A percentile compares a stretch with the other conserved stretches of the same genome.
These are phyloP conservation scores for Dromococcyx pavoninus DNA, from an alignment of 2,797 vertebrate genomes.

Conservation along the genomic window DNA sequence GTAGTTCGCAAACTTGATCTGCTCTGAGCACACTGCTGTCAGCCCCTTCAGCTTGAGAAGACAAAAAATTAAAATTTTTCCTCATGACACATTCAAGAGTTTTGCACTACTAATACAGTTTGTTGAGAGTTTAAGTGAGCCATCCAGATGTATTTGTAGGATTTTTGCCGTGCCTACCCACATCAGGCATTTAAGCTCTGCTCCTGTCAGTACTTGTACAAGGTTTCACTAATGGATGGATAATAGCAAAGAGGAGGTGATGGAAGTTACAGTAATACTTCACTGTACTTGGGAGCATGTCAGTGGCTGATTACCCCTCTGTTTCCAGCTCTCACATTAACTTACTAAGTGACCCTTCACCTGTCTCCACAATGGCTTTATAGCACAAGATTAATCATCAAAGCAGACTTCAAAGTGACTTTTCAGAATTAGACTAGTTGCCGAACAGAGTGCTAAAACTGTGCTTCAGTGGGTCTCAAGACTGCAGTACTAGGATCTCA, in stretches of 20 bases:
- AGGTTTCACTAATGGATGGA: conserved; percentile 83
- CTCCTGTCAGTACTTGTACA: conserved; percentile 75
- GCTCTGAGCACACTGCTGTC: not conserved
- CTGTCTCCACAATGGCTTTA: not conserved
- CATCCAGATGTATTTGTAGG: not conserved
- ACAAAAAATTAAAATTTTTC: not conserved
- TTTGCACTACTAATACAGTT: not conserved
- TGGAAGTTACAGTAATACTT: conserved; percentile 75
- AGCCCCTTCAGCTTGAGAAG: not conserved
- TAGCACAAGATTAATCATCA: not conserved
- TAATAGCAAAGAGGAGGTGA: conserved; percentile 80
- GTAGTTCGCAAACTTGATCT: not conserved
- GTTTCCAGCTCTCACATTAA: conserved; percentile 24
- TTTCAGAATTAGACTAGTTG: not conserved
- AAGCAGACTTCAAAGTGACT: not conserved
- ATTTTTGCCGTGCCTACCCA: not conserved
- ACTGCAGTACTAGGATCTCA: not conserved
- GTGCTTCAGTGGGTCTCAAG: not conserved
- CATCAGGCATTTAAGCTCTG: conserved; percentile 68
- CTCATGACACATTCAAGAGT: not conserved
- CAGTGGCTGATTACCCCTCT: conserved; percentile 81
- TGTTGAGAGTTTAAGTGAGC: not conserved
- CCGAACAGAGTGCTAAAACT: not conserved
- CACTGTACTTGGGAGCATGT: conserved; percentile 72
- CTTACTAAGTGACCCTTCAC: not conserved